Conservation (phyloP, 2,888 invertebrate species). For the Tolmerus cingulatus region DNA sequence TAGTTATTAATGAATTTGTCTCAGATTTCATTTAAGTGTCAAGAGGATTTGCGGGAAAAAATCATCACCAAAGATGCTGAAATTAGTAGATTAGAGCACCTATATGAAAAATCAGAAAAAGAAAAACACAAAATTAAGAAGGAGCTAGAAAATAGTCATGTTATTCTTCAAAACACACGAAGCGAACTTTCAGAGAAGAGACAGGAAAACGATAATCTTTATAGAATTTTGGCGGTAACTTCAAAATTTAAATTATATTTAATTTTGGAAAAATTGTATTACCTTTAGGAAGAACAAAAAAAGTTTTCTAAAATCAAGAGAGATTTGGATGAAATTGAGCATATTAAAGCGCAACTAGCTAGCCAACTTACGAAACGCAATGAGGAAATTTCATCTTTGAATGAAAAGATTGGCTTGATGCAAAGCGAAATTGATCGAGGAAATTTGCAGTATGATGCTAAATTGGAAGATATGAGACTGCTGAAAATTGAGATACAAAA, state of each 20-base stretch:
- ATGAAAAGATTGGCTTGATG: slow-evolving; percentile 81
- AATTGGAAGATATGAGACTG: slow-evolving; percentile 83
- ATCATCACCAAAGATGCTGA: slow-evolving; percentile 1
- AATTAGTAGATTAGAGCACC: background rate
- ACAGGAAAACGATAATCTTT: slow-evolving; percentile 66
- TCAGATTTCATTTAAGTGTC: background rate
- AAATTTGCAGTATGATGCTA: slow-evolving; percentile 74
- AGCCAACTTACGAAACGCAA: slow-evolving; percentile 83
- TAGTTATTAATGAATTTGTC: background rate
- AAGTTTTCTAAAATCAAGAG: slow-evolving; percentile 74
- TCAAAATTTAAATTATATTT: background rate
- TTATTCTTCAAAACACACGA: slow-evolving; percentile 49
- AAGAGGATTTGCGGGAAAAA: background rate
- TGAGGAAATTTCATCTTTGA: slow-evolving; percentile 80
- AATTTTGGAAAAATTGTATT: background rate
- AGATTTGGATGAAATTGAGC: slow-evolving; percentile 76
- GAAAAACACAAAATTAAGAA: background rate
- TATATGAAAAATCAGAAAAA: slow-evolving; percentile 7
- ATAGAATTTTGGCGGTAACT: slow-evolving; percentile 71
- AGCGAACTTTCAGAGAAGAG: slow-evolving; percentile 60
- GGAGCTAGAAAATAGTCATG: slow-evolving; percentile 14
- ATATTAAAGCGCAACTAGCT: slow-evolving; percentile 82
- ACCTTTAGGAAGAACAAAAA: slow-evolving; percentile 70
- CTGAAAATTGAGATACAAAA: slow-evolving; percentile 86
- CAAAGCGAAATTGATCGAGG: slow-evolving; percentile 81